Base-by-base conservation (phyloP, 2,113 vertebrate species). In the Rhea americana region DNA sequence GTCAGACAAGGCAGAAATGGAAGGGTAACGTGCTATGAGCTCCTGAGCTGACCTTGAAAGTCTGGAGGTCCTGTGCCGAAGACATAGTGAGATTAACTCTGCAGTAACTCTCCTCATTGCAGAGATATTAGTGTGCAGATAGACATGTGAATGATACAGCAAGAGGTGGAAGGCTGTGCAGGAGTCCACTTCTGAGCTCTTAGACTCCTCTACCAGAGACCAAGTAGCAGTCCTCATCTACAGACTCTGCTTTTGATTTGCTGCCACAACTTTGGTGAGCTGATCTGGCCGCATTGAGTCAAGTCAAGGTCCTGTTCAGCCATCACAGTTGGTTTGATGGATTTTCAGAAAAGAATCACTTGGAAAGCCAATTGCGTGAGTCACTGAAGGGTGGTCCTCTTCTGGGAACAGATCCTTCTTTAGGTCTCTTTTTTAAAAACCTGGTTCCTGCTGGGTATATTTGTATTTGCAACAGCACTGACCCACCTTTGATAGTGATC, bases 401-500 rank as follows among this genome's bases (percentile, higher is more conserved):
- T 92, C 67, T 92, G 71, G 55, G 70, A 73, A 41, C 20, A 16
- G 56, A 30, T 56, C 9, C 10, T 80, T 58, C 65, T 83, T 80
- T 53, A 81, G 13, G 30, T 47, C 18, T 21, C 37, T 78, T 68
- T 87, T 51, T 53, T 24, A 65, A 71, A 59, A 68, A 35, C 35
- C 41, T 79, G 8, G 68, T 63, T 73, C 48, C 71, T 79, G 85
- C 75, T 76, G 35, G 21, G 8, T 13, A 19, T 66, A 47, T 61
- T 71, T 82, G 48, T 41, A 79, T 85, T 87, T 82, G 50, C 22
- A 89, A n/a, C 15, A 58, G 11, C 53, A 68, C 39, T 21, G 59
- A 45, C 58, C 32, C n/a, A 37, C 71, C 72, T 92, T 80, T 93
- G 82, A 93, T 79, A 89, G 59, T 43, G 85, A 74, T 66, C 26